Percentiles rank a stretch among this genome's conserved stretches.
These are phyloP conservation scores for Tenebrio molitor DNA, from an alignment of 1,140 invertebrate genomes.

Conservation along the genomic window DNA sequence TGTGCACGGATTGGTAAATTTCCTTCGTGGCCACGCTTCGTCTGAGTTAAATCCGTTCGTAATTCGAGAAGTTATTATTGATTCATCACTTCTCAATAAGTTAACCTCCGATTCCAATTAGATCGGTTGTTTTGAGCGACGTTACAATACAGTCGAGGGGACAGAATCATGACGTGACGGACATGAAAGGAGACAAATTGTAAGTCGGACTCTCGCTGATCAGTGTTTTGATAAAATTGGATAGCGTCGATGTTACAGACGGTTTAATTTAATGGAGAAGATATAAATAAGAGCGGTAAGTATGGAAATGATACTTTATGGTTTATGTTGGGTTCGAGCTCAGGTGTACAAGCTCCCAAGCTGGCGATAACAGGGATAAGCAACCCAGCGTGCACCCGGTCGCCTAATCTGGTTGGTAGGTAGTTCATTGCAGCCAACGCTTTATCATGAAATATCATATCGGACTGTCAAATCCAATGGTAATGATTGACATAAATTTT, in stretches of 20 bases:
- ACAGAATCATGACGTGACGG: constrained; percentile 36
- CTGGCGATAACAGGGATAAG: constrained; percentile 67
- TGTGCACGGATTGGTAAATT: no score
- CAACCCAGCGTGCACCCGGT: constrained; percentile 56
- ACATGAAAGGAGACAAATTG: constrained; percentile 33
- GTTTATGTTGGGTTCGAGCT: constrained; percentile 48
- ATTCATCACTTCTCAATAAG: no score
- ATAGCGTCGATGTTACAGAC: no score
- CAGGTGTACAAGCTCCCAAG: constrained; percentile 64
- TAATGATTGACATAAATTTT: constrained; percentile 68
- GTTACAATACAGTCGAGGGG: constrained; percentile 27
- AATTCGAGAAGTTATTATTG: no score
- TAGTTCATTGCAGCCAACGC: constrained; percentile 62
- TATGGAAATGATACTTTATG: constrained; percentile 50
- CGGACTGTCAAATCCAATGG: constrained; percentile 65
- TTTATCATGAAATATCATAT: constrained; percentile 66
- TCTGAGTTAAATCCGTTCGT: no score
- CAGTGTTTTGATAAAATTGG: no score
- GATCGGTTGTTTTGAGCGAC: constrained; percentile 35
- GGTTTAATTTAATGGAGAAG: constrained; percentile 23
- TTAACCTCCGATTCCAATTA: constrained; percentile 28
- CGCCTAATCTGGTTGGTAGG: constrained; percentile 63
- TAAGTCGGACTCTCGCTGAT: constrained; percentile 10
- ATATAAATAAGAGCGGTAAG: constrained; percentile 7
- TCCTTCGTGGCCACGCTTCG: no score